phyloP scores from a whole-genome alignment of 1,140 invertebrate species.

The Trachymyrmex septentrionalis region DNA sequence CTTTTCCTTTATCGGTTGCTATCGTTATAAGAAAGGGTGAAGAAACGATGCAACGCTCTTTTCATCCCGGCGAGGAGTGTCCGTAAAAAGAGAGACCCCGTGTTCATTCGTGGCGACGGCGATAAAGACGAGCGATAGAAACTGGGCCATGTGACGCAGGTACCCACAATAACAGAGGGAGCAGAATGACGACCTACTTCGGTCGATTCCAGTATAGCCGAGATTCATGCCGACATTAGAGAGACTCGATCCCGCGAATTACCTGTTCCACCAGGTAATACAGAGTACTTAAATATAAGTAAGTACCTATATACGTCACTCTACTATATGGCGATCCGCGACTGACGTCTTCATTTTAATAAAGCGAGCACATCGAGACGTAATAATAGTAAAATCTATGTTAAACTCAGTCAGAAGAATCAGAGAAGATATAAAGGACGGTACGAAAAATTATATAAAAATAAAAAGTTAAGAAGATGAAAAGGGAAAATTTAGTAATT shows the following conservation, averaged over 20 bases:
- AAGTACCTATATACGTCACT: neutral
- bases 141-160: conserved; percentile 60
- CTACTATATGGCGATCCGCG: neutral
- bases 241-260: conserved; percentile 28
- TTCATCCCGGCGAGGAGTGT: conserved; percentile 11
- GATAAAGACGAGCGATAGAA: conserved; percentile 47
- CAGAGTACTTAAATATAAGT: neutral
- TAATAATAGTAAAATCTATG: neutral
- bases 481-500: neutral
- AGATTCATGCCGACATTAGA: conserved; percentile 47
- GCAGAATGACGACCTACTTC: conserved; percentile 62
- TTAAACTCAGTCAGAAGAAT: neutral
- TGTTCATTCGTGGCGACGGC: conserved; percentile 17
- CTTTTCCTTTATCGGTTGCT: conserved; percentile 13
- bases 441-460: neutral
- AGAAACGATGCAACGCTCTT: conserved; percentile 18
- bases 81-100: conserved; percentile 44
- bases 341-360: neutral
- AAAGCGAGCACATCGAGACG: neutral
- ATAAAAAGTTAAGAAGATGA: too few species aligned
- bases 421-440: neutral
- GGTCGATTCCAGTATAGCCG: conserved; percentile 47
- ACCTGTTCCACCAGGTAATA: conserved; percentile 15
- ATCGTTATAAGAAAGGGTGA: conserved; percentile 18
- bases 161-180: conserved; percentile 61